Conservation (phyloP, 2,797 vertebrate species). For the Enteromius radiatus region DNA sequence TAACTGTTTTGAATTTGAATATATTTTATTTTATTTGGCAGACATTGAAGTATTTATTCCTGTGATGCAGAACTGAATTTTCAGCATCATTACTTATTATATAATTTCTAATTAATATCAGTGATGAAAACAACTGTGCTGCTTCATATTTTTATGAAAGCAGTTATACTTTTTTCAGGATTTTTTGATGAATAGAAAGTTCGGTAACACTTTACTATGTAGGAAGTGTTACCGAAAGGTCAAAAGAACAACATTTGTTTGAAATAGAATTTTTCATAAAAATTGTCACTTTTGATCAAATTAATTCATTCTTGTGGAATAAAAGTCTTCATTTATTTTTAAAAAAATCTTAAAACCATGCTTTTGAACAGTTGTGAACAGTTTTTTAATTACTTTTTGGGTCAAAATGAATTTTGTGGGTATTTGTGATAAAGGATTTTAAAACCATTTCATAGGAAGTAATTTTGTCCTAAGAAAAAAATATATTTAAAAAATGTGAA, state of each 20-base stretch:
- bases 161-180: background rate
- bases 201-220: background rate
- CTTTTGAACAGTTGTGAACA: too few relatives aligned
- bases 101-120: background rate
- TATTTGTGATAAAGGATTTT: background rate
- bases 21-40: background rate
- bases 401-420: background rate
- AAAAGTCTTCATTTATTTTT: too few relatives aligned
- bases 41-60: background rate
- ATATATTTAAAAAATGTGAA: background rate
- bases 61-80: background rate
- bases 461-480: background rate
- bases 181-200: background rate
- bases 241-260: background rate
- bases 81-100: background rate
- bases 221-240: too few relatives aligned
- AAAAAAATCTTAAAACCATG: too few relatives aligned
- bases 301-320: background rate
- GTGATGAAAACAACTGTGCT: background rate
- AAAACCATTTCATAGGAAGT: background rate
- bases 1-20: background rate
- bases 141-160: background rate
- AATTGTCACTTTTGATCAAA: background rate
- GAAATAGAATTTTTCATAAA: background rate
- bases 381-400: too few relatives aligned